Evolutionary conservation across 2,113 vertebrate genomes (phyloP).

Genomic region (Carassius carassius): DNA sequence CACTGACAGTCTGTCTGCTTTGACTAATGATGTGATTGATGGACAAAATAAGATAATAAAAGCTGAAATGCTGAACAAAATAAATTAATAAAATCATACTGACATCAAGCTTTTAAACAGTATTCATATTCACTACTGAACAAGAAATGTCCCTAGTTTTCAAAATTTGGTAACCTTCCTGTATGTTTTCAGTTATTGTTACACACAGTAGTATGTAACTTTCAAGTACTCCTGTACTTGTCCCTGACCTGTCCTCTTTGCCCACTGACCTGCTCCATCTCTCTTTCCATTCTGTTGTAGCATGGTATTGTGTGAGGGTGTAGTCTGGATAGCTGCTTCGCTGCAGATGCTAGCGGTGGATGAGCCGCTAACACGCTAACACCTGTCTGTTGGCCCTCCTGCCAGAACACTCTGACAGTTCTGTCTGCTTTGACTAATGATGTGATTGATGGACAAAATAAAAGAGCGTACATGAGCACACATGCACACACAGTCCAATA

Average conservation of each 20-base stretch:
- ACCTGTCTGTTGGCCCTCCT: constrained; percentile 83
- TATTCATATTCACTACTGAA: background rate
- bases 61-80: no score
- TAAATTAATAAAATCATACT: no score
- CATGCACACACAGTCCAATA: constrained; percentile 71
- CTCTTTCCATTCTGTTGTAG: constrained; percentile 55
- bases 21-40: constrained; percentile 95
- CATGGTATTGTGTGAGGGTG: constrained; percentile 71
- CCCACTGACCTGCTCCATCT: constrained; percentile 2
- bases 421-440: constrained; percentile 93
- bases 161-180: constrained; percentile 18
- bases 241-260: constrained; percentile 3
- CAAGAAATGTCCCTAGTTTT: background rate
- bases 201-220: background rate
- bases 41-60: constrained; percentile 83
- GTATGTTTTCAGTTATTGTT: background rate
- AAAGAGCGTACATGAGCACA: constrained; percentile 71
- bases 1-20: constrained; percentile 86
- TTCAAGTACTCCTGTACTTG: background rate
- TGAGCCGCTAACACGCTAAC: constrained; percentile 79
- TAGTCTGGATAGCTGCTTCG: constrained; percentile 76
- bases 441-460: constrained; percentile 93
- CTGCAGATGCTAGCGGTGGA: constrained; percentile 74
- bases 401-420: constrained; percentile 83
- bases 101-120: background rate